Conservation (phyloP, 2,888 invertebrate species). For the Latrodectus elegans region DNA sequence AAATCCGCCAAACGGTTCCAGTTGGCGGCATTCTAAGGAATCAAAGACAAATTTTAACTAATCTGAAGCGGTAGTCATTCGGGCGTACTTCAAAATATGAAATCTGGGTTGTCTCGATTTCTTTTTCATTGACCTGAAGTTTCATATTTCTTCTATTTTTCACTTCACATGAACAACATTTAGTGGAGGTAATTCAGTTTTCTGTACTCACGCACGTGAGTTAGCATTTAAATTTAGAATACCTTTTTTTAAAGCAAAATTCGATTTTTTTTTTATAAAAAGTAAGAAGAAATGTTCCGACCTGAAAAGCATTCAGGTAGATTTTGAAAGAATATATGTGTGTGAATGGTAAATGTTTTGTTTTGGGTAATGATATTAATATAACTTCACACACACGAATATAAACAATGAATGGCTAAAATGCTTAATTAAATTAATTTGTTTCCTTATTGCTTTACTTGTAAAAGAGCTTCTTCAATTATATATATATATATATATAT, state of each 20-base stretch:
- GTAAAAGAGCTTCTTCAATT: too few species aligned
- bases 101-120: background rate
- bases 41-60: background rate
- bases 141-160: background rate
- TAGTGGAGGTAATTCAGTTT: background rate
- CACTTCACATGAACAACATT: background rate
- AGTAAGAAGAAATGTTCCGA: background rate
- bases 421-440: too few species aligned
- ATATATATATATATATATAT: too few species aligned
- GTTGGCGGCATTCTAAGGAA: background rate
- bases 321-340: too few species aligned
- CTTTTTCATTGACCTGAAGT: slow-evolving; percentile 3
- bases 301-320: slow-evolving; percentile 2
- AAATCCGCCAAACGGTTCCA: background rate
- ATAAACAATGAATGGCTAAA: too few species aligned
- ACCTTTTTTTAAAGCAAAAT: background rate
- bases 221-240: background rate
- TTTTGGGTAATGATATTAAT: too few species aligned
- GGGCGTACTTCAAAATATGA: background rate
- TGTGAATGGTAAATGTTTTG: too few species aligned
- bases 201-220: background rate
- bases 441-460: too few species aligned
- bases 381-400: too few species aligned
- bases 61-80: background rate
- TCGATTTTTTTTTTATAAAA: background rate